Percentiles rank a stretch among this genome's conserved stretches.
These are phyloP conservation scores for Drosophila hamatofila DNA, from an alignment of 2,888 invertebrate species.

Conservation along the genomic window DNA sequence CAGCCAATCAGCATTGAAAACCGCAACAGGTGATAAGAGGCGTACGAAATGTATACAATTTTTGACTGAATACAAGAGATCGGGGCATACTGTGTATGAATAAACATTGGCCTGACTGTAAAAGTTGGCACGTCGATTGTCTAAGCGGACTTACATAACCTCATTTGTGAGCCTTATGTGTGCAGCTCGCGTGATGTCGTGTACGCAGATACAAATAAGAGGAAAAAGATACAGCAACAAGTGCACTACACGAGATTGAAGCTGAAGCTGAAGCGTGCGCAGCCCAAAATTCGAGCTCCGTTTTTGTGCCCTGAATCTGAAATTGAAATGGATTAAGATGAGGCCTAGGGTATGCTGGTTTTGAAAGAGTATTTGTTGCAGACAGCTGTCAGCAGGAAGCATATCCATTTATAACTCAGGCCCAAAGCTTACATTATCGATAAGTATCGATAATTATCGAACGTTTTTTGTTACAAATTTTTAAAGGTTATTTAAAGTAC, in stretches of 20 bases:
- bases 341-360: neutral
- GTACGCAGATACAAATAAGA: slow-evolving; percentile 59
- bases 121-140: slow-evolving; percentile 51
- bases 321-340: neutral
- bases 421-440: neutral
- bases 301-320: neutral
- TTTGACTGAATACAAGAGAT: slow-evolving; percentile 1
- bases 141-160: slow-evolving; percentile 64
- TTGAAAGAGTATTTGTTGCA: neutral
- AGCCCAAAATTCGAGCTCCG: slow-evolving; percentile 24
- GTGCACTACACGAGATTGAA: slow-evolving; percentile 51
- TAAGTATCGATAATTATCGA: neutral
- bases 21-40: slow-evolving; percentile 39
- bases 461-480: too few relatives aligned
- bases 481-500: too few relatives aligned
- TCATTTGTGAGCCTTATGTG: slow-evolving; percentile 59
- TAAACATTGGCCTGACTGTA: slow-evolving; percentile 55
- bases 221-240: slow-evolving; percentile 46
- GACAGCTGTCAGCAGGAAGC: neutral
- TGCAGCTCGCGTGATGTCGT: slow-evolving; percentile 72
- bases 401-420: neutral
- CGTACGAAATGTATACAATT: slow-evolving; percentile 31
- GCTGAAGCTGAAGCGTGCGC: slow-evolving; percentile 58
- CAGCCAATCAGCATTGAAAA: slow-evolving; percentile 5
- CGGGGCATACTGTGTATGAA: slow-evolving; percentile 59